These are phyloP conservation scores for Luperina nickerlii DNA, from an alignment of 2,888 invertebrate genomes.

Conservation along the genomic window DNA sequence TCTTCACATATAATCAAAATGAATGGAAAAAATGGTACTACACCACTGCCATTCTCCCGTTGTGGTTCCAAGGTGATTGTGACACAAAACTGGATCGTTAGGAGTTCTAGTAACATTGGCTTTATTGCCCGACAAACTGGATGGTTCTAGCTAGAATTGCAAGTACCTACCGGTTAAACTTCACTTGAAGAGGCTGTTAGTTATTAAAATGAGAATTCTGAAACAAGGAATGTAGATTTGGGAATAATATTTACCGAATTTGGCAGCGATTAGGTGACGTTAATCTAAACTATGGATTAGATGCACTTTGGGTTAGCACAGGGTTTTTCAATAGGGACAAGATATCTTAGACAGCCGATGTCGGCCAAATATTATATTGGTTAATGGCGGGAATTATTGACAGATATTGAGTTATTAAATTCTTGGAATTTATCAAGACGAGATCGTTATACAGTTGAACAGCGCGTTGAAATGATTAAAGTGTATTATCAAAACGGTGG, in stretches of 20 bases:
- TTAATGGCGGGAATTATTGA: too few species aligned
- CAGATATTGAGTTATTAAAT: too few species aligned
- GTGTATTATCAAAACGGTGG: too few species aligned
- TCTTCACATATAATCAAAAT: too few species aligned
- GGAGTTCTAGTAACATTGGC: slow-evolving; percentile 38
- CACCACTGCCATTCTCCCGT: slow-evolving; percentile 43
- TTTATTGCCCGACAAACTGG: slow-evolving; percentile 26
- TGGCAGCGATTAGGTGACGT: not conserved
- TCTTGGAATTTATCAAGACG: too few species aligned
- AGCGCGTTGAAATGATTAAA: too few species aligned
- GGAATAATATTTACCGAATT: not conserved
- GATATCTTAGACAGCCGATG: too few species aligned
- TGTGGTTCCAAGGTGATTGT: slow-evolving; percentile 18
- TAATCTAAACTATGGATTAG: not conserved
- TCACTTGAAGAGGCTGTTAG: not conserved
- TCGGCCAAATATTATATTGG: too few species aligned
- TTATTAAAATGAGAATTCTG: not conserved
- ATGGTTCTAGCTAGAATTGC: not conserved
- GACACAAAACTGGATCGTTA: slow-evolving; percentile 24
- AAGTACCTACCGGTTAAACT: not conserved
- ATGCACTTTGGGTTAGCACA: too few species aligned
- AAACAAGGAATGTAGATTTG: not conserved
- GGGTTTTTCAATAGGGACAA: too few species aligned
- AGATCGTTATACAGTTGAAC: too few species aligned
- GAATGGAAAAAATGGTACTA: not conserved